Conservation (phyloP, 2,113 vertebrate genomes). For the Fregata magnificens region DNA sequence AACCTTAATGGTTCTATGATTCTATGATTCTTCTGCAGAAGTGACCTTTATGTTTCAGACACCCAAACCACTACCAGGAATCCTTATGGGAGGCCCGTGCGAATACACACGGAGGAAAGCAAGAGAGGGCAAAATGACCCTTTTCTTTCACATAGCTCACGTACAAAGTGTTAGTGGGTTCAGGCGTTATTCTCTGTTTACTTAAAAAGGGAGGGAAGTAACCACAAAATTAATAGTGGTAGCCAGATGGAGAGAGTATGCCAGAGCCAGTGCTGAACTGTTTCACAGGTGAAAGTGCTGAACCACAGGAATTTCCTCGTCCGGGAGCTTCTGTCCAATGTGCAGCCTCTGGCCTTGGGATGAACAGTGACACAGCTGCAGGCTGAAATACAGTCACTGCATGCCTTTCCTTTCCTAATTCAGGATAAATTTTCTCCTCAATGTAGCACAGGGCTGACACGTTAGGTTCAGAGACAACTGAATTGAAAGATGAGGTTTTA, state of each 20-base stretch:
- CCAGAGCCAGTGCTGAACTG: not conserved
- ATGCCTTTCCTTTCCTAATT: not conserved
- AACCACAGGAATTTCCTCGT: not conserved
- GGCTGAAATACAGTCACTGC: not conserved
- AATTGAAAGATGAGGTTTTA: not conserved
- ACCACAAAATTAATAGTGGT: not conserved
- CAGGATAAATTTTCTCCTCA: not conserved
- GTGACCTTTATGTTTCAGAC: not conserved
- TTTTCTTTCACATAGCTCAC: not conserved
- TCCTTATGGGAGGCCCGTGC: not conserved
- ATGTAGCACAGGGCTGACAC: not conserved
- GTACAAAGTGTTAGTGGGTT: not conserved
- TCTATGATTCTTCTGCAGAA: no score
- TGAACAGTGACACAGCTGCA: not conserved
- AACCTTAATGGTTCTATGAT: no score
- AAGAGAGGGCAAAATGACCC: not conserved
- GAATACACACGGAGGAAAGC: accelerated
- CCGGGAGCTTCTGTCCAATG: not conserved
- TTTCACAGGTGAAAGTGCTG: not conserved
- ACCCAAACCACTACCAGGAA: not conserved
- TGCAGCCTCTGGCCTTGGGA: not conserved
- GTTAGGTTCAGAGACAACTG: not conserved
- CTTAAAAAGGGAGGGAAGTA: not conserved
- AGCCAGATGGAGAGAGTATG: not conserved
- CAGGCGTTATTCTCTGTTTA: not conserved